Evolutionary conservation across 2,888 invertebrate genomes (phyloP).

Genomic region (Caenorhabditis panamensis): DNA sequence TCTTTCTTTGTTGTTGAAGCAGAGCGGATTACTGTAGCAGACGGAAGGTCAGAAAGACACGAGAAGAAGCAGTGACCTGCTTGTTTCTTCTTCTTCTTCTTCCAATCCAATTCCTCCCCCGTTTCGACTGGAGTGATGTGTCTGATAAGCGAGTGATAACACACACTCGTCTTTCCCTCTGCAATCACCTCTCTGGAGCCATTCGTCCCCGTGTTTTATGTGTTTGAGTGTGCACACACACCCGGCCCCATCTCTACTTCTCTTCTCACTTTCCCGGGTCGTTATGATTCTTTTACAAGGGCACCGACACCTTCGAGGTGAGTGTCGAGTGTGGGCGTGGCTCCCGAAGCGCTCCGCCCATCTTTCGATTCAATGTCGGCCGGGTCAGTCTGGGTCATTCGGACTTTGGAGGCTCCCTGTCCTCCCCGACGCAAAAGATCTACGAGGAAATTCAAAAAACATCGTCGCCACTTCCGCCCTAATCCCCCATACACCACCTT

Average conservation of each 20-base stretch:
- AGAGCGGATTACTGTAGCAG: constrained; percentile 13
- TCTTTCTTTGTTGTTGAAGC: neutral
- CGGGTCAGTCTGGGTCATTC: neutral
- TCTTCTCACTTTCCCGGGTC: constrained; percentile 13
- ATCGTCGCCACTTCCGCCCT: neutral
- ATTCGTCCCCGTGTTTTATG: constrained; percentile 40
- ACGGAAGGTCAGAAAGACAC: neutral
- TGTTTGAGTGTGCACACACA: constrained; percentile 49
- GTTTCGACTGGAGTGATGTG: neutral
- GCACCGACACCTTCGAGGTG: constrained; percentile 24
- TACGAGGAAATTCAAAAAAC: neutral
- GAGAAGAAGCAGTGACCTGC: constrained; percentile 4
- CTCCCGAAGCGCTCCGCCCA: constrained; percentile 7
- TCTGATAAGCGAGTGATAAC: constrained; percentile 6
- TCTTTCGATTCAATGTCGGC: neutral
- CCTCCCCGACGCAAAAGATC: no score
- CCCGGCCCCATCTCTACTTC: neutral
- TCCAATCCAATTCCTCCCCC: neutral
- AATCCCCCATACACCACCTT: neutral
- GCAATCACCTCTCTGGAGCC: constrained; percentile 29
- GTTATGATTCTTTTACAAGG: constrained; percentile 16
- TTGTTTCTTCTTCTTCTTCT: constrained; percentile 18
- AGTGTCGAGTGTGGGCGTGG: neutral
- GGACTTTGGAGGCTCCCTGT: no score
- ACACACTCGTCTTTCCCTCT: constrained; percentile 8